phyloP scores from a whole-genome alignment of 2,113 vertebrate species.

The Ondatra zibethicus region DNA sequence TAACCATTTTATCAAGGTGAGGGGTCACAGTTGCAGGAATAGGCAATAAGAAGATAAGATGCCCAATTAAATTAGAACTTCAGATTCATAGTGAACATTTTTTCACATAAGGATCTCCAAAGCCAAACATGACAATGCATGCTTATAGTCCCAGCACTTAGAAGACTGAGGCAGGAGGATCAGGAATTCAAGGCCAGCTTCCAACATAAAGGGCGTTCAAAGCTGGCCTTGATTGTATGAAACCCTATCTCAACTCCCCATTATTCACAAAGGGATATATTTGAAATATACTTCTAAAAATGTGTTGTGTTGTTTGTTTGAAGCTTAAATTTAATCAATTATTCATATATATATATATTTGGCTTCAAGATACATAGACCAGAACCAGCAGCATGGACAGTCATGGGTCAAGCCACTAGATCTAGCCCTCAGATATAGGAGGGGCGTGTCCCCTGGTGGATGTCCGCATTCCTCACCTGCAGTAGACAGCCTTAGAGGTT shows the following conservation, averaged over 20 bases:
- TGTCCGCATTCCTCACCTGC: background rate
- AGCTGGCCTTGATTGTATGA: background rate
- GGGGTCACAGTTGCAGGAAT: background rate
- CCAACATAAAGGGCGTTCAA: background rate
- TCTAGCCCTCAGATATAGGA: no score
- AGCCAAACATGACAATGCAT: no score
- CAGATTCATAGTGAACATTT: background rate
- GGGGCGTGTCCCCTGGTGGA: fast-evolving
- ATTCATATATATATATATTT: background rate
- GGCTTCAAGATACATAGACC: background rate
- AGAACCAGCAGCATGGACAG: background rate
- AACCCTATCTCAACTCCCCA: background rate
- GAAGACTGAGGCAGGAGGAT: background rate
- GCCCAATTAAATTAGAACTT: background rate
- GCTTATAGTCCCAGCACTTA: background rate
- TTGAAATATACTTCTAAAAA: background rate
- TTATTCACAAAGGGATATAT: background rate
- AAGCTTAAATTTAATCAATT: background rate
- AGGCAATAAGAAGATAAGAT: background rate
- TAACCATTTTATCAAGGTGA: background rate
- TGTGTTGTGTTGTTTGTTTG: background rate
- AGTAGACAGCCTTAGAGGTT: background rate
- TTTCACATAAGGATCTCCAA: background rate
- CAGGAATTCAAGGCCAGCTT: background rate
- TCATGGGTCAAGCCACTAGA: background rate